Evolutionary conservation across 2,888 invertebrate species (phyloP).

Genomic region (Itoplectis maculator): DNA sequence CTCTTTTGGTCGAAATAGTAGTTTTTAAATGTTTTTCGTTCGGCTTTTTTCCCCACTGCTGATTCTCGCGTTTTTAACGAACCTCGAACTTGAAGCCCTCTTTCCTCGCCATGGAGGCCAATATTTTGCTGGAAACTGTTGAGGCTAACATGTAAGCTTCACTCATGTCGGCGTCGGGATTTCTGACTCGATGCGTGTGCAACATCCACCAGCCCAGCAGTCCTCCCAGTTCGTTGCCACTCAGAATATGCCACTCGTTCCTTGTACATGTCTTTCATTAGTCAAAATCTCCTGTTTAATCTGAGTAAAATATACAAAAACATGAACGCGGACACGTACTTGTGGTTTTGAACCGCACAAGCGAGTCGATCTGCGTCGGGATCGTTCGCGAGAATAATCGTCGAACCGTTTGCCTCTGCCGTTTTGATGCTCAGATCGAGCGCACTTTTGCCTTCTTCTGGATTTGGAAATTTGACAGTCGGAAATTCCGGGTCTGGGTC

Average conservation of each 20-base stretch:
- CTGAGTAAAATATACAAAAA: not conserved
- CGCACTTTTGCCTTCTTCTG: slow-evolving; percentile 96
- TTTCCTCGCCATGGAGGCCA: slow-evolving; percentile 91
- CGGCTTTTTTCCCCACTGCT: too few species aligned
- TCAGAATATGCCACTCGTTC: slow-evolving; percentile 94
- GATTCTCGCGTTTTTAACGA: slow-evolving; percentile 45
- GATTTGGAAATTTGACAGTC: slow-evolving; percentile 98
- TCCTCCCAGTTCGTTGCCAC: slow-evolving; percentile 97
- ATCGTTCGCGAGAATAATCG: slow-evolving; percentile 97
- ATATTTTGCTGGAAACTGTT: slow-evolving; percentile 98
- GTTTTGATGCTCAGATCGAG: slow-evolving; percentile 91
- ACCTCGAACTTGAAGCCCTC: slow-evolving; percentile 91
- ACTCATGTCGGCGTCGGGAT: slow-evolving; percentile 84
- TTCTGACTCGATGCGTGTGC: slow-evolving; percentile 86
- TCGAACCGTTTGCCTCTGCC: slow-evolving; percentile 89
- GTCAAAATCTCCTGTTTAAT: not conserved
- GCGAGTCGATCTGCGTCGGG: slow-evolving; percentile 98
- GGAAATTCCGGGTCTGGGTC: slow-evolving; percentile 98
- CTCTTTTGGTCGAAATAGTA: too few species aligned
- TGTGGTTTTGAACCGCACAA: slow-evolving; percentile 92
- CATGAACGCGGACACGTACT: slow-evolving; percentile 83
- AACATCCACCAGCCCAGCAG: slow-evolving; percentile 98
- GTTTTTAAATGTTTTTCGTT: too few species aligned
- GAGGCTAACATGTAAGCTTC: slow-evolving; percentile 95
- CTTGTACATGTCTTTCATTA: slow-evolving; percentile 72